Conservation (phyloP, 1,140 invertebrate species). For the Drosophila grimshawi region DNA sequence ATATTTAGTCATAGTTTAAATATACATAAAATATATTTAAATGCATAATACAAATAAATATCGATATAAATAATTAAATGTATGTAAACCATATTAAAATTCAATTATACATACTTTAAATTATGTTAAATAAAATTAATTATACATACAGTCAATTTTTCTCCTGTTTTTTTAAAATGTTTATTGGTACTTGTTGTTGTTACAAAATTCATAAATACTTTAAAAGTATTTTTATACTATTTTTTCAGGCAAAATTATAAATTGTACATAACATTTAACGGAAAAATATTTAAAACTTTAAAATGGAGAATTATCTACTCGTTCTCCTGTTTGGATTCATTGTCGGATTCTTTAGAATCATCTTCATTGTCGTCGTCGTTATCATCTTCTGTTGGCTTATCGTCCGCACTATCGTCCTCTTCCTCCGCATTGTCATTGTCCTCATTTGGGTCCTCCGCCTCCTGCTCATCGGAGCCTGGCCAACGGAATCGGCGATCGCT, state of each 20-base stretch:
- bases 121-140: constrained; percentile 83
- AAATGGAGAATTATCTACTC: constrained; percentile 6
- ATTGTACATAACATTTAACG: constrained; percentile 12
- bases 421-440: constrained; percentile 4
- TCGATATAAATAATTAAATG: constrained; percentile 77
- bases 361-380: constrained; percentile 7
- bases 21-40: constrained; percentile 81
- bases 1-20: constrained; percentile 83
- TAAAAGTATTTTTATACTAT: background rate
- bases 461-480: constrained; percentile 33
- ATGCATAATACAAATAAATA: constrained; percentile 77
- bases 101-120: constrained; percentile 80
- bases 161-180: background rate
- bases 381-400: background rate
- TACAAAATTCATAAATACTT: constrained; percentile 10
- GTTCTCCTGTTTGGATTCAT: background rate
- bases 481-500: constrained; percentile 68
- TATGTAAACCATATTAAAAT: constrained; percentile 81
- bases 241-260: constrained; percentile 2
- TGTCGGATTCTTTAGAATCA: background rate
- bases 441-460: background rate
- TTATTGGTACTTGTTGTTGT: constrained; percentile 7
- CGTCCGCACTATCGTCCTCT: background rate
- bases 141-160: constrained; percentile 50
- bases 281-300: constrained; percentile 1